A percentile compares a stretch with the other conserved stretches of the same genome.
phyloP scores from a whole-genome alignment of 2,113 vertebrate species.

The Nymphicus hollandicus region DNA sequence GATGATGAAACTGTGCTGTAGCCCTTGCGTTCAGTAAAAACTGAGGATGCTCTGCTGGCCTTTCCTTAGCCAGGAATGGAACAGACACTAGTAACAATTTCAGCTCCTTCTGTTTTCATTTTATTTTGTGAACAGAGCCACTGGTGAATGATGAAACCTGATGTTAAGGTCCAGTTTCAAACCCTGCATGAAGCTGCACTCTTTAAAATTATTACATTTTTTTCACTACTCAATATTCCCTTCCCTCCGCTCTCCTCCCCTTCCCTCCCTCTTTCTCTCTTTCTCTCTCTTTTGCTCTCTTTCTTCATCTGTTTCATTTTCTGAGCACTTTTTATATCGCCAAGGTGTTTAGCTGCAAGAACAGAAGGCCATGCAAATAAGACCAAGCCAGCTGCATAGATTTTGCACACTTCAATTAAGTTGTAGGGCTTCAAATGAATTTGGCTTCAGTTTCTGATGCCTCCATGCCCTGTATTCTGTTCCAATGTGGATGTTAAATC shows the following conservation, averaged over 20 bases:
- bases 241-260: background rate
- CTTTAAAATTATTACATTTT: background rate
- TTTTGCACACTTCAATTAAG: conserved; percentile 54
- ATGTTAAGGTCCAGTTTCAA: background rate
- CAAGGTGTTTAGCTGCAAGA: conserved; percentile 3
- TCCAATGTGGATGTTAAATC: conserved; percentile 26
- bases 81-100: background rate
- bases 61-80: background rate
- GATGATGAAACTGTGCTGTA: background rate
- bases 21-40: background rate
- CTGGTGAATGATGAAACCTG: background rate
- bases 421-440: conserved; percentile 48
- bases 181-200: background rate
- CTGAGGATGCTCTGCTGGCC: background rate
- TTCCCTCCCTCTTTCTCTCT: background rate
- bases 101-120: background rate
- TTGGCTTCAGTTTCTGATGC: conserved; percentile 34
- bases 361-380: background rate
- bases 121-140: background rate
- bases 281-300: too few relatives aligned
- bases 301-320: background rate
- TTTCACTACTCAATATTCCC: background rate
- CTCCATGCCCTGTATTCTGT: conserved; percentile 22
- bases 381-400: conserved; percentile 43
- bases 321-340: background rate